These are phyloP conservation scores for Ormyrus thymus DNA, from an alignment of 2,888 invertebrate genomes.

Conservation along the genomic window DNA sequence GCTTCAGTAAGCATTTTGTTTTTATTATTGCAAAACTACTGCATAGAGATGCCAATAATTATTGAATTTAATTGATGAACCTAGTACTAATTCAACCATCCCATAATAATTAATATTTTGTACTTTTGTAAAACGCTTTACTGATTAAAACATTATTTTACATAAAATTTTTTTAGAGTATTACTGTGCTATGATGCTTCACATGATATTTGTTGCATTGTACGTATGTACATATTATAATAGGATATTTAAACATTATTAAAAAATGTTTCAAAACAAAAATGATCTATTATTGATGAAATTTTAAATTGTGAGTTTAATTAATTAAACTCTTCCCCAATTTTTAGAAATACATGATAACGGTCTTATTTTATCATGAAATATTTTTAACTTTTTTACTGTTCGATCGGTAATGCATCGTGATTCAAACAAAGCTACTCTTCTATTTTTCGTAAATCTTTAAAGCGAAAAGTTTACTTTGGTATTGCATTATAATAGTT, in stretches of 20 bases:
- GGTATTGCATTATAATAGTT: constrained; percentile 25
- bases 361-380: no score
- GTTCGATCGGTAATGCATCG: constrained; percentile 13
- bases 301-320: no score
- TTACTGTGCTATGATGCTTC: constrained; percentile 4
- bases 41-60: neutral
- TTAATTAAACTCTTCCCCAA: no score
- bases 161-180: neutral
- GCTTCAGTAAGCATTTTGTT: no score
- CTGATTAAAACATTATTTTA: neutral
- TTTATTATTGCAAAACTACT: neutral
- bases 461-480: constrained; percentile 41
- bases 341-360: no score
- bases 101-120: constrained; percentile 16
- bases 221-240: neutral
- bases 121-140: constrained; percentile 1
- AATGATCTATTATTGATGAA: no score
- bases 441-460: constrained; percentile 18
- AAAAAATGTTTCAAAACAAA: neutral
- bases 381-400: neutral
- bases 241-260: neutral
- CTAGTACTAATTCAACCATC: neutral
- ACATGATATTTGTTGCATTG: constrained; percentile 3
- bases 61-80: neutral
- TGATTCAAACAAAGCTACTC: constrained; percentile 20